Base-by-base conservation (phyloP, 2,797 vertebrate species). In the Macroramphosus scolopax region DNA sequence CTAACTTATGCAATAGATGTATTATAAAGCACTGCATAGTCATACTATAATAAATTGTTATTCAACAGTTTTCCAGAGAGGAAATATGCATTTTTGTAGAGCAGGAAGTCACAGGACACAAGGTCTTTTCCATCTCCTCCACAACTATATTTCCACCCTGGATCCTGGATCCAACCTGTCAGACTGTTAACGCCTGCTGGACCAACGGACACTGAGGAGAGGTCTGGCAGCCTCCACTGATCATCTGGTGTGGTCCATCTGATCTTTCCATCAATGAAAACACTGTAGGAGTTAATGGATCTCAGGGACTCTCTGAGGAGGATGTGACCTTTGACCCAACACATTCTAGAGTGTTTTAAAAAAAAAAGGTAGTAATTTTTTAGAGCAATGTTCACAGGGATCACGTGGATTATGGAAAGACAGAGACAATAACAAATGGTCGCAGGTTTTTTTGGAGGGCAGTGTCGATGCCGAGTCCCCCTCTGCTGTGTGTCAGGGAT, bases 151-250 rank as follows among this genome's bases (percentile, higher is more conserved):
- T 69, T 63, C 68, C 64, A 36, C 58, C 36, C 24, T 11, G 43
- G 51, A 45, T 41, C 34, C 16, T n/a, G 18, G 43, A 30, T 15
- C 16, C 11, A 26, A 50, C 36, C 28, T 42, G 30, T 17, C 11
- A 18, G 44, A 47, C 40, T 51, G 34, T 52, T 60, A 66, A 72
- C 76, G 76, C 71, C 75, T 79, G 80, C 63, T 75, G 57, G 36
- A 62, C 51, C 30, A 48, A 55, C 43, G 29, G 22, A 45, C 53
- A 37, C 16, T n/a, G n/a, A 3, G 10, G 30, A 13, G 14, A 32
- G 45, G 45, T 25, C 54, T n/a, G n/a, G n/a, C n/a, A n/a, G n/a
- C n/a, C n/a, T n/a, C n/a, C n/a, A n/a, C 35, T 53, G 46, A 41
- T 68, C 61, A 44, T 59, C 33, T 37, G 37, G 37, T 53, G 60